phyloP scores from a whole-genome alignment of 2,113 vertebrate species.

The Corythoichthys intestinalis region DNA sequence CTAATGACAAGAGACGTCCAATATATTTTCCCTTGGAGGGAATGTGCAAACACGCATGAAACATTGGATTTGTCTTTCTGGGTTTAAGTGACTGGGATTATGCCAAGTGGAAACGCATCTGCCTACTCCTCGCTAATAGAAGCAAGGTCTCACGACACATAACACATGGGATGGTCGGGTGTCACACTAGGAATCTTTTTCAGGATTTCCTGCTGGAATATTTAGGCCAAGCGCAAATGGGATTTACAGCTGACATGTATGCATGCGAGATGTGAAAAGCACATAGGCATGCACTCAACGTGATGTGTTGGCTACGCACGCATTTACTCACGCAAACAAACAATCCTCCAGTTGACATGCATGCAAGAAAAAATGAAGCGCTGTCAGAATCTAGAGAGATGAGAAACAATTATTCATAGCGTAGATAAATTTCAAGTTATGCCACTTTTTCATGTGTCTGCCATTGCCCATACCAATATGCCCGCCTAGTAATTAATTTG shows the following conservation, averaged over 20 bases:
- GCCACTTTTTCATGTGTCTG: neutral
- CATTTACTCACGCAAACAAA: slow-evolving; percentile 6
- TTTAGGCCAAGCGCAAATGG: slow-evolving; percentile 20
- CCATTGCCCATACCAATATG: no score
- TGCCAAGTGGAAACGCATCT: slow-evolving; percentile 23
- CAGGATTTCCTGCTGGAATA: slow-evolving; percentile 27
- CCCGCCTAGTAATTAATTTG: no score
- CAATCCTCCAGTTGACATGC: slow-evolving; percentile 3
- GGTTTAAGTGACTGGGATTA: slow-evolving; percentile 29
- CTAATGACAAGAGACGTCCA: neutral
- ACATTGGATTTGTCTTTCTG: neutral
- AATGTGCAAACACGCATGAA: neutral
- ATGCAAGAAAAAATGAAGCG: slow-evolving; percentile 14
- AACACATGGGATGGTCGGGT: slow-evolving; percentile 18
- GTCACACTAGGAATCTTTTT: slow-evolving; percentile 29
- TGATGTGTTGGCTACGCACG: neutral
- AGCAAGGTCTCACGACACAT: slow-evolving; percentile 34
- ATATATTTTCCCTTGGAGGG: neutral
- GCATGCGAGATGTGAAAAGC: slow-evolving; percentile 3
- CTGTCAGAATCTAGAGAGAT: neutral
- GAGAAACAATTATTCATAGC: slow-evolving; percentile 32
- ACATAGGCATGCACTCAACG: neutral
- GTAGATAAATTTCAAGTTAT: slow-evolving; percentile 12
- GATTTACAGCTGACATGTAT: neutral
- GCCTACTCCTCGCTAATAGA: slow-evolving; percentile 31